Conservation (phyloP, 35 echinoderm and acorn worm species). For the Heliocidaris tuberculata region DNA sequence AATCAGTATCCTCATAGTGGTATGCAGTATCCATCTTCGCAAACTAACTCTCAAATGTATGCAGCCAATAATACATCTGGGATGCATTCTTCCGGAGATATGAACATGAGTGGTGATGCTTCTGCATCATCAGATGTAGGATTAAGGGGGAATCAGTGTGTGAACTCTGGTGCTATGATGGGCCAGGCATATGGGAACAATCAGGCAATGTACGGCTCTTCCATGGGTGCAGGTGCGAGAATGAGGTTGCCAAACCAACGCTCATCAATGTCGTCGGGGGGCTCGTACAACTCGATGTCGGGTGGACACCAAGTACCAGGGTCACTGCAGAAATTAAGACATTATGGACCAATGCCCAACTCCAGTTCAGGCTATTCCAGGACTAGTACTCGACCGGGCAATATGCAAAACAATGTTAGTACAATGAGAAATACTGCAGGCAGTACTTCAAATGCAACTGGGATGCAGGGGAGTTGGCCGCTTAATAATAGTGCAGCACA, state of each 20-base stretch:
- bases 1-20: conserved; percentile 26
- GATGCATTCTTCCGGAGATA: conserved; percentile 17
- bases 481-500: conserved; percentile 13
- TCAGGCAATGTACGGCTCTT: conserved; percentile 20
- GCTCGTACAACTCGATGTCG: conserved; percentile 17
- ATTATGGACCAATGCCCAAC: conserved; percentile 71
- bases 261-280: background rate
- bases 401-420: conserved; percentile 4
- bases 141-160: conserved; percentile 28
- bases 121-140: background rate
- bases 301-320: conserved; percentile 36
- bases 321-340: conserved; percentile 58
- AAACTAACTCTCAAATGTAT: conserved; percentile 14
- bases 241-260: conserved; percentile 29
- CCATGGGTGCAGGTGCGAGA: conserved; percentile 5
- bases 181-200: conserved; percentile 47
- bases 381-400: conserved; percentile 29
- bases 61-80: background rate
- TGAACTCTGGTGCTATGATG: conserved; percentile 39
- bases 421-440: conserved; percentile 19
- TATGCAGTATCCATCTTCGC: background rate
- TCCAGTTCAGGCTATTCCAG: conserved; percentile 25
- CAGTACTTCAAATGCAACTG: conserved; percentile 28
- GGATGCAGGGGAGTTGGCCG: conserved; percentile 6
- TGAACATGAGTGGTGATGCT: conserved; percentile 24